A percentile compares a stretch with the other conserved stretches of the same genome.
Conservation (phyloP, 2,113 vertebrate species). For the Nipponia nippon region DNA sequence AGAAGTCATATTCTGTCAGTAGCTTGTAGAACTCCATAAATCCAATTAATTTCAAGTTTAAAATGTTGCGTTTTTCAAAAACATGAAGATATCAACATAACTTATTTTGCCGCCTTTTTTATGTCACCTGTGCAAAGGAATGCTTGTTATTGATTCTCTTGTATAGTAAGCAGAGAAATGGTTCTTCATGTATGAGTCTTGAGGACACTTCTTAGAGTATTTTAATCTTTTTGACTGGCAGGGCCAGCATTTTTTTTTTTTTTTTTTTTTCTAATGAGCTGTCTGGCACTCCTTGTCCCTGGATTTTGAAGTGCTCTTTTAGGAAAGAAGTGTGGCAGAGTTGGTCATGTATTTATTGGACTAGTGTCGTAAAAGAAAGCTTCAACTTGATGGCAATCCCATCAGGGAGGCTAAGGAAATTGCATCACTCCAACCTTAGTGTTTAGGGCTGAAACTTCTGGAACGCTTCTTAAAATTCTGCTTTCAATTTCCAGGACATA, state of each 20-base stretch:
- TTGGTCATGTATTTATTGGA: not conserved
- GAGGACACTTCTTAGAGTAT: not conserved
- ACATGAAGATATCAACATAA: not conserved
- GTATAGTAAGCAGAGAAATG: not conserved
- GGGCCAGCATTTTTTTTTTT: not conserved
- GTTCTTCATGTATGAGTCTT: not conserved
- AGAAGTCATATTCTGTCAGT: not conserved
- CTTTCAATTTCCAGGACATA: slow-evolving; percentile 67
- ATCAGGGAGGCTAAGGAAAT: not conserved
- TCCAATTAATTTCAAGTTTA: not conserved
- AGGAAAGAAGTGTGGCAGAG: not conserved
- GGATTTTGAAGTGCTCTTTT: not conserved
- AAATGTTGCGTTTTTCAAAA: not conserved
- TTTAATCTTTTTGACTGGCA: not conserved
- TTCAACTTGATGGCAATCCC: not conserved
- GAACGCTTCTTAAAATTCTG: not conserved
- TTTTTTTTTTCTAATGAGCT: not conserved
- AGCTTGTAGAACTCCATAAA: not conserved
- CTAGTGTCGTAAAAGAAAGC: not conserved
- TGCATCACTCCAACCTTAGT: not conserved
- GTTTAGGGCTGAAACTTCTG: not conserved
- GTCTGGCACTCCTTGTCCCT: not conserved
- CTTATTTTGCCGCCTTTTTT: not conserved
- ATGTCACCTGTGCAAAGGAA: not conserved
- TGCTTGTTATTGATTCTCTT: not conserved